Base-by-base conservation (phyloP, 2,797 vertebrate genomes). In the Sebastes itinus region DNA sequence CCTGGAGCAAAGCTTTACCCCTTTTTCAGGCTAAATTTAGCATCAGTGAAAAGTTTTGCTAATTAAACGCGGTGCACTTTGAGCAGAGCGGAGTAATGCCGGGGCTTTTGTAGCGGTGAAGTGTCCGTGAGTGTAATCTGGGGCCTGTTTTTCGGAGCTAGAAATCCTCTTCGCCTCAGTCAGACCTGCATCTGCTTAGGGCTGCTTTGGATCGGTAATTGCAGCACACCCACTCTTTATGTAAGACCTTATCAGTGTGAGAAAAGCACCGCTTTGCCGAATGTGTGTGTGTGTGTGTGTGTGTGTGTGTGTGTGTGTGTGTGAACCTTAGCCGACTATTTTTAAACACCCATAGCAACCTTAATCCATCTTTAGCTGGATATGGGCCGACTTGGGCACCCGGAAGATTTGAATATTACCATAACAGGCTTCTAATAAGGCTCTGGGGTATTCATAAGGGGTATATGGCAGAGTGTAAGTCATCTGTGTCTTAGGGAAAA, bases 361-460 rank as follows among this genome's bases (percentile, higher is more conserved):
- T 90, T 92, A 92, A 95, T 95, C 91, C 91, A 92, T 93, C 93
- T 93, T 94, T 88, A 90, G 87, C 79, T 90, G 88, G 87, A 92
- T 89, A 78, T 58, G 66, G 80, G 88, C 86, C 80, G 82, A 89
- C 80, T 81, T 71, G 79, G 82, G 86, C 82, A 84, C 88, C 88
- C 91, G 23, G 66, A 85, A 90, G 85, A 92, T 91, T 93, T 92
- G 58, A 92, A 91, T 91, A 94, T 94, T 90, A 91, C 87, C 91
- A 91, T 94, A 92, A 93, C 86, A 56, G 77, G 76, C 81, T 84
- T 88, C 89, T 94, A 94, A 95, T 92, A 92, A 94, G 92, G 80
- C 95, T 91, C 93, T 81, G 87, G 92, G 90, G 94, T 75, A 89
- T 91, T 92, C 60, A 42, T 77, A 83, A 54, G 78, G 77, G 78